Conservation (phyloP, 2,888 invertebrate genomes). For the Drosophila dives region DNA sequence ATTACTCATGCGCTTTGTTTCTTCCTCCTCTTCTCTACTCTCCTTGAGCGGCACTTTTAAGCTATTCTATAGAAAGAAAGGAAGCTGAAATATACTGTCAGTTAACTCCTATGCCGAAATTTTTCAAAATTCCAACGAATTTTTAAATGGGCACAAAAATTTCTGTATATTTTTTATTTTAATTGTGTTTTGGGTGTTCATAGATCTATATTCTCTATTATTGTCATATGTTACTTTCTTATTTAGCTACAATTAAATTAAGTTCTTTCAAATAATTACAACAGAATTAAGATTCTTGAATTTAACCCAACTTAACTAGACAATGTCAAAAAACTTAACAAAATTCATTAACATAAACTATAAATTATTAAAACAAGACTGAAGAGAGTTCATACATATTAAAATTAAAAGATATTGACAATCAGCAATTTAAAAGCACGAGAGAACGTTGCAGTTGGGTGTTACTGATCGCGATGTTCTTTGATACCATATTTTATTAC, state of each 20-base stretch:
- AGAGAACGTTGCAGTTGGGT: no score
- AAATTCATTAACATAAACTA: not conserved
- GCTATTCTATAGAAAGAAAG: not conserved
- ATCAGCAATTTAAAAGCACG: not conserved
- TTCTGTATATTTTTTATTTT: not conserved
- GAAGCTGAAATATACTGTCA: not conserved
- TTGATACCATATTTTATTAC: no score
- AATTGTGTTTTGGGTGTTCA: not conserved
- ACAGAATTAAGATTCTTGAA: not conserved
- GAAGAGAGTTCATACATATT: not conserved
- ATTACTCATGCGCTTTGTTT: constrained; percentile 55
- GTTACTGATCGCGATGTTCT: no score
- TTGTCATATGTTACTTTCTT: not conserved
- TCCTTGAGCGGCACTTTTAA: not conserved
- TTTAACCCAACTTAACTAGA: not conserved
- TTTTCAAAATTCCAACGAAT: not conserved
- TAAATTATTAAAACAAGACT: not conserved
- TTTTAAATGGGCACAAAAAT: not conserved
- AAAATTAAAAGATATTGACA: not conserved
- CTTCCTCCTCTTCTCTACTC: no score
- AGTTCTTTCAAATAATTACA: not conserved
- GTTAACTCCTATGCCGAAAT: not conserved
- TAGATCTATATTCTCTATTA: not conserved
- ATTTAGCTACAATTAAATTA: not conserved
- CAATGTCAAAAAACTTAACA: not conserved